Evolutionary conservation across 2,888 invertebrate species (phyloP).

Genomic region (Cosmia pyralina): DNA sequence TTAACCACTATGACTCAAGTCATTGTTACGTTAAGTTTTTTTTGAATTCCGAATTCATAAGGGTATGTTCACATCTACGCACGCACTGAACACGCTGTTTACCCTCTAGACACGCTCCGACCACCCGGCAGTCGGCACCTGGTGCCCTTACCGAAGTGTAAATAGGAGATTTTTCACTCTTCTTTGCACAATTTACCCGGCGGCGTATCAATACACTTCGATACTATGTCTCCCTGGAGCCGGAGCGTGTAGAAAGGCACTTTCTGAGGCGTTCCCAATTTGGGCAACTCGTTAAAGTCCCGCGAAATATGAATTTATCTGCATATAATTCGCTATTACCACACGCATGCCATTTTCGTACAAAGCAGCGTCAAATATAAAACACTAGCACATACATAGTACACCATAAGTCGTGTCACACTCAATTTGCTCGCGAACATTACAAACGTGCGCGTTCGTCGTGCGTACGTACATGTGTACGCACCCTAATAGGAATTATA

Average conservation of each 20-base stretch:
- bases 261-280: background rate
- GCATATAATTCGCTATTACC: background rate
- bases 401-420: background rate
- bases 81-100: conserved; percentile 1
- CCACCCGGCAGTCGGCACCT: background rate
- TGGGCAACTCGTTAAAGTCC: too few relatives aligned
- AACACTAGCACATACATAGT: background rate
- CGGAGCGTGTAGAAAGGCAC: background rate
- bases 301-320: background rate
- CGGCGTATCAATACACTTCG: background rate
- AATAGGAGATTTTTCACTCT: background rate
- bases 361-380: conserved; percentile 6
- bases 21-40: conserved; percentile 14
- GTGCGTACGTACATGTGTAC: conserved; percentile 15
- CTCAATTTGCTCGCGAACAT: background rate
- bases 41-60: conserved; percentile 20
- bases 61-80: conserved; percentile 17
- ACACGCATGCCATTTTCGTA: background rate
- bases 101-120: background rate
- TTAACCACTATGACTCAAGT: conserved; percentile 8
- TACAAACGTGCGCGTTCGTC: background rate
- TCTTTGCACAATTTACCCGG: background rate
- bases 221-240: background rate
- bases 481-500: conserved; percentile 12
- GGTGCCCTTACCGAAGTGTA: background rate